phyloP scores from a whole-genome alignment of 2,797 vertebrate species.

The Sebastolobus altivelis region DNA sequence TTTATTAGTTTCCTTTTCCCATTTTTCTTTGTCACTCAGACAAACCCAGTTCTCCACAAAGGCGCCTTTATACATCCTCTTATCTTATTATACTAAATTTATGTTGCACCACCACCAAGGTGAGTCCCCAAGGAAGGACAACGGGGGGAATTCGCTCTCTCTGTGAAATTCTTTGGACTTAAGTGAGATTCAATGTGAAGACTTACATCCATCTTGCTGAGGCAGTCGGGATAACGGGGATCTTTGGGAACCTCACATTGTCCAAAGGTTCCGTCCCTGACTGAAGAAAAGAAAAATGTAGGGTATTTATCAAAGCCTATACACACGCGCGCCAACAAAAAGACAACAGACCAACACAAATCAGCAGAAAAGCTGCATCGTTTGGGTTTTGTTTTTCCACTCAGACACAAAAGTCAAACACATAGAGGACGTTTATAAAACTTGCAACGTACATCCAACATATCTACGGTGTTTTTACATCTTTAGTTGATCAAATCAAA shows the following conservation, averaged over 20 bases:
- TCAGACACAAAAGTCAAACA: slow-evolving; percentile 15
- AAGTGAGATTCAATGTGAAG: slow-evolving; percentile 30
- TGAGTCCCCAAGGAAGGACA: slow-evolving; percentile 17
- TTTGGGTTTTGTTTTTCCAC: neutral
- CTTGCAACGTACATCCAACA: neutral
- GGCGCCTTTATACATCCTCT: slow-evolving; percentile 15
- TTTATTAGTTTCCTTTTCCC: neutral
- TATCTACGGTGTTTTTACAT: neutral
- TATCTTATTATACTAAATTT: slow-evolving; percentile 42
- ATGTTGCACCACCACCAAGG: slow-evolving; percentile 34
- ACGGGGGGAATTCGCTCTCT: neutral
- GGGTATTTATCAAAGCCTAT: slow-evolving; percentile 39
- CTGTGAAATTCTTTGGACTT: slow-evolving; percentile 10
- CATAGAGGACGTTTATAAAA: slow-evolving; percentile 1
- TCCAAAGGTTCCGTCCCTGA: slow-evolving; percentile 86
- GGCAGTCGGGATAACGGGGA: slow-evolving; percentile 92
- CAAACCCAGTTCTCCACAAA: neutral
- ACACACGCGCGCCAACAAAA: slow-evolving; percentile 14
- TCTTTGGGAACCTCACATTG: slow-evolving; percentile 95
- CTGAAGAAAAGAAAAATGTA: slow-evolving; percentile 73
- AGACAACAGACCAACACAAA: slow-evolving; percentile 13
- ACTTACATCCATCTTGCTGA: slow-evolving; percentile 95
- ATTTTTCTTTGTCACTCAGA: neutral
- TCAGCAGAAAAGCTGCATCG: neutral
- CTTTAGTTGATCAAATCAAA: neutral